phyloP scores from a whole-genome alignment of 2,113 vertebrate species.

The Grallaria varia region DNA sequence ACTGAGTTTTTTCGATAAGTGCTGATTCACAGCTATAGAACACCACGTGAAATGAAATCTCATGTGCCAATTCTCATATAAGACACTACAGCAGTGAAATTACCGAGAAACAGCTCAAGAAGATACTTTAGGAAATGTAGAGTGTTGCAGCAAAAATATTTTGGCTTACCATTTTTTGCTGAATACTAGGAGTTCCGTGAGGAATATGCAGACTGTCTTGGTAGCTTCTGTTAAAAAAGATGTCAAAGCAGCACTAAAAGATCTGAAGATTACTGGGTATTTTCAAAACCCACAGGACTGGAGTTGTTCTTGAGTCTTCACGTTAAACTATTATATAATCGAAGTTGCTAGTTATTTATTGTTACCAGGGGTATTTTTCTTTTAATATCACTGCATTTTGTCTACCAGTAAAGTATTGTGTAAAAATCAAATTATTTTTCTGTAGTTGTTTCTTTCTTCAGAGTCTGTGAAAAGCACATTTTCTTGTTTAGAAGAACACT shows the following conservation, averaged over 20 bases:
- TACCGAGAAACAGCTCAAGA: not conserved
- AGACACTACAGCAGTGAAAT: not conserved
- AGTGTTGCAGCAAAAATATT: not conserved
- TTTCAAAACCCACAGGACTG: not conserved
- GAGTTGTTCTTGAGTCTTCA: not conserved
- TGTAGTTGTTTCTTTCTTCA: not conserved
- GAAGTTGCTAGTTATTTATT: not conserved
- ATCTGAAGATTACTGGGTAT: not conserved
- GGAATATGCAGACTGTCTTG: not conserved
- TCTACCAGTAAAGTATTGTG: not conserved
- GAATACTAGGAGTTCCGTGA: not conserved
- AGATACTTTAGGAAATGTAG: not conserved
- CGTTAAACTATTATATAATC: not conserved
- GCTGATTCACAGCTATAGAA: not conserved
- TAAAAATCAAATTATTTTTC: not conserved
- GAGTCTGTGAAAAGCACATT: not conserved
- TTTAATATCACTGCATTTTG: not conserved
- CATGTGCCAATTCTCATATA: not conserved
- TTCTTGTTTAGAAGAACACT: not conserved
- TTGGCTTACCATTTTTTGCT: not conserved
- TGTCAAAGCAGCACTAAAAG: not conserved
- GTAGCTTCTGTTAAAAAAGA: not conserved
- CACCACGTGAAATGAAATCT: not conserved
- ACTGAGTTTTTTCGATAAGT: not conserved
- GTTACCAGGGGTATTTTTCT: not conserved